Percentiles rank a stretch among this genome's conserved stretches.
phyloP scores from a whole-genome alignment of 2,797 vertebrate species.

The Ceryle rudis region DNA sequence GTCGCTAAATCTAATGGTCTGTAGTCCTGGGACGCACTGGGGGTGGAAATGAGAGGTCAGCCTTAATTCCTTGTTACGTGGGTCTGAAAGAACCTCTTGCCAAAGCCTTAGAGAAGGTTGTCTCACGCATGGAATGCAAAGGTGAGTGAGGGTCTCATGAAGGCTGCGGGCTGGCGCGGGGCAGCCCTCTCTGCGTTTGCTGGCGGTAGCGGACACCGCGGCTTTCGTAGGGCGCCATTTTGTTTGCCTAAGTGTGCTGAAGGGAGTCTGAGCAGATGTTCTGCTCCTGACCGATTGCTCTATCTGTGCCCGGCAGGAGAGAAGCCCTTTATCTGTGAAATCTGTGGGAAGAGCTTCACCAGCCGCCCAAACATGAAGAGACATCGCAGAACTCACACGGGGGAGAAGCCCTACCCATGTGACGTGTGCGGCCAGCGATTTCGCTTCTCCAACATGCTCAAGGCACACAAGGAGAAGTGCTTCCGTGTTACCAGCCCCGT shows the following conservation, averaged over 20 bases:
- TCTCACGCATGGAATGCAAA: not conserved
- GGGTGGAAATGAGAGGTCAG: not conserved
- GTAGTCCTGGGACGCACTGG: not conserved
- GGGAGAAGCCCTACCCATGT: conserved; percentile 96
- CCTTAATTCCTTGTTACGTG: not conserved
- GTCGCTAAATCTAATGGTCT: not conserved
- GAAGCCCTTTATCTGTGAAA: conserved; percentile 98
- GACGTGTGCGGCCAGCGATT: conserved; percentile 96
- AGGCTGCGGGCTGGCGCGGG: not conserved
- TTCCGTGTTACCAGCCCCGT: conserved; percentile 95
- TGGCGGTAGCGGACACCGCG: not conserved
- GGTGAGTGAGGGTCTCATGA: not conserved
- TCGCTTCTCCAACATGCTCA: conserved; percentile 99
- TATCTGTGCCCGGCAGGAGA: conserved; percentile 83
- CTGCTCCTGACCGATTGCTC: not conserved
- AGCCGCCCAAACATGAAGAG: conserved; percentile 99
- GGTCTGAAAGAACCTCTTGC: not conserved
- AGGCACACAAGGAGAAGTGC: conserved; percentile 97
- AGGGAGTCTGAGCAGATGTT: not conserved
- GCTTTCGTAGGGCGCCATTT: not conserved
- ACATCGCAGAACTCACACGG: conserved; percentile 94
- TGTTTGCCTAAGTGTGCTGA: not conserved
- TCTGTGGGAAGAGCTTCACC: conserved; percentile 98
- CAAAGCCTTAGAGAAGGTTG: not conserved
- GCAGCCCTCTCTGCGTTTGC: not conserved